Conservation (phyloP, 2,888 invertebrate species). For the Caenorhabditis plicata region DNA sequence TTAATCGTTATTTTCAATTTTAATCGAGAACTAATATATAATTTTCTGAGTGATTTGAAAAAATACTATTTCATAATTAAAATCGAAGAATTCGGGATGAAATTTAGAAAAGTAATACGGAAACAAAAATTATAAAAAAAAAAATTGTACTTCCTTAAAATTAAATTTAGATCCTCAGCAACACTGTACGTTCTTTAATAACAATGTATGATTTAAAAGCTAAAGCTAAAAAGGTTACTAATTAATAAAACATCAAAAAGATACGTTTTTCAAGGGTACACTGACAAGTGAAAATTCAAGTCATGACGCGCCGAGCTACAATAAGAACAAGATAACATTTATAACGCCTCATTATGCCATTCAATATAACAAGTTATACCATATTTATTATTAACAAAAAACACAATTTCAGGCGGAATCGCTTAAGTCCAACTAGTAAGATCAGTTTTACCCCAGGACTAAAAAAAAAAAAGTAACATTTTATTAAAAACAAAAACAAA, state of each 20-base stretch:
- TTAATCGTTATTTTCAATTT: too few species aligned
- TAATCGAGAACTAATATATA: too few species aligned
- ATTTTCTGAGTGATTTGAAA: too few species aligned
- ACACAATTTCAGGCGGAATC: not conserved
- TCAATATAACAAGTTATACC: slow-evolving; percentile 3
- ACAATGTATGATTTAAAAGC: not conserved
- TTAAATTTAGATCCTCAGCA: not conserved
- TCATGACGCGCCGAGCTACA: too few species aligned
- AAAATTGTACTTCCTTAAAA: not conserved
- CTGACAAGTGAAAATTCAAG: too few species aligned
- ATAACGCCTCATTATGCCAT: not conserved
- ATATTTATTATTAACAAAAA: not conserved
- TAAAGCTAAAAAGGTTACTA: not conserved
- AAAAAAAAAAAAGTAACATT: not conserved
- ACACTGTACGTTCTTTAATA: slow-evolving; percentile 1
- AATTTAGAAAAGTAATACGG: too few species aligned
- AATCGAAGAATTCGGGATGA: too few species aligned
- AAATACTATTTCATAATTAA: too few species aligned
- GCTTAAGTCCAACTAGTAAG: not conserved
- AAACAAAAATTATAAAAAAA: too few species aligned
- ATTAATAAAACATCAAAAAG: too few species aligned
- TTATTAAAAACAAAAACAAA: too few species aligned
- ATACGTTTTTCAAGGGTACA: too few species aligned
- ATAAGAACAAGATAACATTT: not conserved
- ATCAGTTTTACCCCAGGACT: slow-evolving; percentile 2